Evolutionary conservation across 2,888 invertebrate genomes (phyloP), one percentile per base, ranked within the genome.

Genomic region (Synergus japonicus): DNA sequence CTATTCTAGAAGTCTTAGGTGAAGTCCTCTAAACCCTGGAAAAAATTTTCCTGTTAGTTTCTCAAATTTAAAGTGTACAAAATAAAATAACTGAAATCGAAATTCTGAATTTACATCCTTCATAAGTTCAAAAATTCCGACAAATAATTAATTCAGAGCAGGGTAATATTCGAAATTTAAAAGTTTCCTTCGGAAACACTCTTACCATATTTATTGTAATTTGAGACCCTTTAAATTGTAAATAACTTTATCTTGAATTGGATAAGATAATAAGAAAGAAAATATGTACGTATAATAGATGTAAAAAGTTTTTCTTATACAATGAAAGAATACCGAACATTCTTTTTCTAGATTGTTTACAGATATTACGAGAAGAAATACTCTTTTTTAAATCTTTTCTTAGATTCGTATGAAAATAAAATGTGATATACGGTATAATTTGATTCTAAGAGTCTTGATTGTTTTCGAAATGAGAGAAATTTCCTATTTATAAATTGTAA

Each of bases 21-120:
- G 37, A 37, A 37, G 29, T 73, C n/a, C n/a, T 2, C 46, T 54
- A 54, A 37, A 73, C 37, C 54, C 73, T 73, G n/a, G 37, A 73
- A 54, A 9, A 46, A 18, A 67, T 4, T 0, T 1, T 2, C 8
- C 9, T 18, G 54, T 54, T n/a, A 54, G 54, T 54, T n/a, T 54
- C 10, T 44, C 10, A 44, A 44, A 44, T 44, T 44, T 9, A 44
- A 44, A 44, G 7, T 10, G 44, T 44, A 44, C 10, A 10, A 44
- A 5, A 44, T 44, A 10, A 2, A 44, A 10, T 9, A 44, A 44
- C 2, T 44, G 10, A 54, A 54, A 54, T 54, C n/a, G 54, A n/a
- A 54, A n/a, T n/a, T 0, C 8, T 54, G n/a, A 9, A 15, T 13
- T 13, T 15, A 46, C 9, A 9, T n/a, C 7, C 18, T 54, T n/a